These are phyloP conservation scores for Resseliella maxima DNA, from an alignment of 2,888 invertebrate species.

Conservation along the genomic window DNA sequence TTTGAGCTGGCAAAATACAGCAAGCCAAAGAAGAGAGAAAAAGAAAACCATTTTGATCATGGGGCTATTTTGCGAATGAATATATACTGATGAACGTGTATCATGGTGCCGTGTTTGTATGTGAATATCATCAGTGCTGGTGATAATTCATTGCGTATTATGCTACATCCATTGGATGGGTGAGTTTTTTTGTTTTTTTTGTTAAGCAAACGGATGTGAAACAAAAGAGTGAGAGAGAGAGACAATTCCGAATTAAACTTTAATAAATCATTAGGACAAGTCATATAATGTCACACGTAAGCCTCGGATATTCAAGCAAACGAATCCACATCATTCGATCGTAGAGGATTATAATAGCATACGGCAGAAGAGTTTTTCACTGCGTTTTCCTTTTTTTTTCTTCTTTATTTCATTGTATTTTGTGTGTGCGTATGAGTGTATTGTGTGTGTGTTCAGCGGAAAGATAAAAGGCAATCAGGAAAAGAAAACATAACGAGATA, in stretches of 20 bases:
- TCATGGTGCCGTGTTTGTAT: neutral
- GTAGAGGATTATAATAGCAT: too few relatives aligned
- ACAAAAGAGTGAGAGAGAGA: neutral
- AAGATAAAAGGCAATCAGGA: too few relatives aligned
- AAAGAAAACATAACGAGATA: too few relatives aligned
- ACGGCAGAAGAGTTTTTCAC: too few relatives aligned
- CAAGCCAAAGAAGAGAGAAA: neutral
- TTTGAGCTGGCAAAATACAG: too few relatives aligned
- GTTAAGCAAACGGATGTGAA: neutral
- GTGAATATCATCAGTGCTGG: neutral
- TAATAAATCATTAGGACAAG: neutral
- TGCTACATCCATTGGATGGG: neutral
- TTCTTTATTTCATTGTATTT: too few relatives aligned
- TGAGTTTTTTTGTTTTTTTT: neutral
- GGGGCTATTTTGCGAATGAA: neutral
- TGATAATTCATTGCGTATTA: constrained; percentile 5
- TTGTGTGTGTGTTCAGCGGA: too few relatives aligned
- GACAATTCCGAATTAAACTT: neutral
- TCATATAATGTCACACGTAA: neutral
- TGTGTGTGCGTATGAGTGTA: too few relatives aligned
- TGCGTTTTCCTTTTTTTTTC: too few relatives aligned
- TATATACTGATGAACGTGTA: neutral
- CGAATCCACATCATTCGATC: too few relatives aligned
- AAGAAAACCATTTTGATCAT: neutral
- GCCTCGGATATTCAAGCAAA: neutral